Base-by-base conservation (phyloP, 2,113 vertebrate species). In the Eptesicus fuscus region DNA sequence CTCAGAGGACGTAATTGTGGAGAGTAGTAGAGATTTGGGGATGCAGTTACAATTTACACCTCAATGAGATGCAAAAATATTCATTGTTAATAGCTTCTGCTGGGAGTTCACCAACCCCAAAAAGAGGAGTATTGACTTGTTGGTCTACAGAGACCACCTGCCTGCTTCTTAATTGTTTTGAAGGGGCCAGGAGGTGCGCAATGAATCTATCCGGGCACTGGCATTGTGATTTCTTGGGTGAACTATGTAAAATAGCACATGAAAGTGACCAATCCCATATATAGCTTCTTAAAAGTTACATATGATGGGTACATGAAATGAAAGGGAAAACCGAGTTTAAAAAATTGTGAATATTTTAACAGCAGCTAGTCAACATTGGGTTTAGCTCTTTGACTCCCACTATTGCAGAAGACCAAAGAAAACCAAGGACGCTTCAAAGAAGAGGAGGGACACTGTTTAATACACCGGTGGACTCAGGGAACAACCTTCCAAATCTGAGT, bases 1-100 rank as follows among this genome's bases (percentile, higher is more conserved):
- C 59, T 89, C 77, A 89, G 44, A 96, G 51, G 37, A 96, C 87
- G 49, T 1, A 92, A 94, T 51, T 90, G 71, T 76, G 17, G 53
- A 84, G 47, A 80, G 13, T 32, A 87, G 86, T 91, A 95, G 28
- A 3, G 28, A 7, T 56, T 91, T 87, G 83, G 87, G 47, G 11
- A 83, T 63, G 53, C 67, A 4, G 94, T 96, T 95, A 78, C 74
- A 63, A 69, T 88, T 85, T 91, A 88, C 18, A 83, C 59, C n/a
- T 92, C 78, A 95, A 73, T 90, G 71, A 83, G 71, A 96, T 96
- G 53, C 37, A 93, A 95, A 83, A 94, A 92, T 87, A 96, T 95
- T 97, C 49, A 47, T 91, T 56, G 69, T 88, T 96, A 90, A 91
- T 92, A 96, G 69, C 74, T 91, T 95, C 83, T 93, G 47, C 70